Percentiles rank a stretch among this genome's conserved stretches.
Evolutionary conservation across 2,888 invertebrate species (phyloP).

Genomic region (Cerastis rubricosa): DNA sequence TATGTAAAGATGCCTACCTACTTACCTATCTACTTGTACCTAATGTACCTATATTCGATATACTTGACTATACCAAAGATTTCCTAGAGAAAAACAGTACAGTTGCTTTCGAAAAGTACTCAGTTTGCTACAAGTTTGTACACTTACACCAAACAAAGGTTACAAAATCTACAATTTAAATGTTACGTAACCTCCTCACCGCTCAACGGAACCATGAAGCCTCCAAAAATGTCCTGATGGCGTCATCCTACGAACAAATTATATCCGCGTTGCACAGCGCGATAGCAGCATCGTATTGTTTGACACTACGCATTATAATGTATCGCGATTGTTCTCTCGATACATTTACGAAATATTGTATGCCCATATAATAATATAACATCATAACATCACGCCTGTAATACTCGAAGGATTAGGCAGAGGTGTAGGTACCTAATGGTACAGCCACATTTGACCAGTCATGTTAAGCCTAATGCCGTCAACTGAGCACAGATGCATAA

Average conservation of each 20-base stretch:
- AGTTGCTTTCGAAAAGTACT: background rate
- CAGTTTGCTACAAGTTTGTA: background rate
- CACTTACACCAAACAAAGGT: background rate
- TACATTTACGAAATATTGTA: background rate
- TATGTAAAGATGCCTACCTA: no score
- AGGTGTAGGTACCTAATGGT: no score
- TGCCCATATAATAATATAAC: background rate
- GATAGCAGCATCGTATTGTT: slow-evolving; percentile 70
- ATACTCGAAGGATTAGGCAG: no score
- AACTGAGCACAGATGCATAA: no score
- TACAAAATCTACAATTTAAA: background rate
- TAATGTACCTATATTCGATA: background rate
- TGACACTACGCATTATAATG: slow-evolving; percentile 21
- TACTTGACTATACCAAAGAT: background rate
- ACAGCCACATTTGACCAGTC: no score
- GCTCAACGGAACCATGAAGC: slow-evolving; percentile 18
- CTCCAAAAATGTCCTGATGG: slow-evolving; percentile 72
- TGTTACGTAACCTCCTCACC: background rate
- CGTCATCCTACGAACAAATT: slow-evolving; percentile 68
- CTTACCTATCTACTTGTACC: background rate
- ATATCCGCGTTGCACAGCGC: slow-evolving; percentile 49
- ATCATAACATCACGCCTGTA: no score
- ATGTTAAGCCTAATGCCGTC: no score
- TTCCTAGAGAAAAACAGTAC: background rate
- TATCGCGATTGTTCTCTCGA: slow-evolving; percentile 18